Percentiles rank a stretch among this genome's conserved stretches.
These are phyloP conservation scores for Calcarius lapponicus DNA, from an alignment of 2,797 vertebrate genomes.

Conservation along the genomic window DNA sequence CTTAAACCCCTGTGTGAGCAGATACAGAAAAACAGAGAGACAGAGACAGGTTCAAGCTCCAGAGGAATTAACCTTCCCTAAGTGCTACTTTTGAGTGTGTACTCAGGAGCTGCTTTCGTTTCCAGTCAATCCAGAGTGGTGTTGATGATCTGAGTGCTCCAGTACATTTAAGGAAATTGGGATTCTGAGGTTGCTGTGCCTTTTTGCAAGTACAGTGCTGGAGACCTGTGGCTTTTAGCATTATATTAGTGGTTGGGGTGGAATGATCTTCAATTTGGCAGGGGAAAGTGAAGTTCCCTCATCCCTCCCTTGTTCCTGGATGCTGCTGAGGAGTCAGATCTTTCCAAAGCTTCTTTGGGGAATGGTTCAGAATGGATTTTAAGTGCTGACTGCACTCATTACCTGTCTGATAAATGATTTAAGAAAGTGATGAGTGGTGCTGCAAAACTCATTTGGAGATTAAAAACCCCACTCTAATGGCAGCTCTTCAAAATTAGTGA, in stretches of 20 bases:
- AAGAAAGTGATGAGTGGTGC: neutral
- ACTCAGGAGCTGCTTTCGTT: neutral
- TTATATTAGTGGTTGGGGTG: neutral
- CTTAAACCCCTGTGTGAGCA: neutral
- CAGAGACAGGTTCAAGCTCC: neutral
- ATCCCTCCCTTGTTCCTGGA: neutral
- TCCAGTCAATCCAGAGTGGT: rapidly evolving
- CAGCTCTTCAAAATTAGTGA: neutral
- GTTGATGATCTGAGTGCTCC: neutral
- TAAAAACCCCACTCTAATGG: rapidly evolving
- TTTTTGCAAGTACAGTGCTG: neutral
- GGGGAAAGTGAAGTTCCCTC: neutral
- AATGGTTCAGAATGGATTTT: neutral
- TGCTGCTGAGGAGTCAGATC: neutral
- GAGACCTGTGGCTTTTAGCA: neutral
- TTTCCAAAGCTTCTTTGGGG: neutral
- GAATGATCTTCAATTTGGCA: neutral
- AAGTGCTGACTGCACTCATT: neutral
- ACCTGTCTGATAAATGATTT: neutral
- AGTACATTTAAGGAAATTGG: neutral
- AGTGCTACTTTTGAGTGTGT: neutral
- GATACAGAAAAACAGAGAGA: neutral
- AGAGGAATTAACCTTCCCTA: neutral
- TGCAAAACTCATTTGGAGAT: neutral
- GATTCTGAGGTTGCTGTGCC: neutral